phyloP scores from a whole-genome alignment of 2,888 invertebrate species.

The Philhelius pedissequus region DNA sequence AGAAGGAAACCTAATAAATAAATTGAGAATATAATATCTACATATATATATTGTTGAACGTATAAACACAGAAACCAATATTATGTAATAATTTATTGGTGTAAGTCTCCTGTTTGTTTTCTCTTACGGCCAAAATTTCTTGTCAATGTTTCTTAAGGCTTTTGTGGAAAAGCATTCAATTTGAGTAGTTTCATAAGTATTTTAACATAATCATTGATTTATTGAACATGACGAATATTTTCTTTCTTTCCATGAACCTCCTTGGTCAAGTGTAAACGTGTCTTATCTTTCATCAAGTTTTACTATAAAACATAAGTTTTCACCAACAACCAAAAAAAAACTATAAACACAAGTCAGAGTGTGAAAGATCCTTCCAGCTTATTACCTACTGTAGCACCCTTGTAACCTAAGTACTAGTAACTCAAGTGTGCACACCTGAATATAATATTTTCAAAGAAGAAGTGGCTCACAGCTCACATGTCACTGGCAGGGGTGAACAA shows the following conservation, averaged over 20 bases:
- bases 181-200: not conserved
- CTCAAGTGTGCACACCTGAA: constrained; percentile 17
- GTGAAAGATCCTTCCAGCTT: constrained; percentile 11
- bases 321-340: not conserved
- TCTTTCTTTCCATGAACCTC: not conserved
- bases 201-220: not conserved
- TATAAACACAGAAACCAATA: too few species aligned
- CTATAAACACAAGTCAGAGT: constrained; percentile 3
- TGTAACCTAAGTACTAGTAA: not conserved
- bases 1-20: too few species aligned
- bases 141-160: not conserved
- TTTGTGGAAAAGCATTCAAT: not conserved
- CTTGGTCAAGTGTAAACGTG: constrained; percentile 1
- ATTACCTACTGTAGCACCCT: constrained; percentile 7
- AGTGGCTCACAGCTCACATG: not conserved
- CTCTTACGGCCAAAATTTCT: not conserved
- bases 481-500: not conserved
- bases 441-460: not conserved
- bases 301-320: not conserved
- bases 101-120: not conserved
- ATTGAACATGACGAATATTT: not conserved
- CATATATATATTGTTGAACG: too few species aligned
- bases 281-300: not conserved
- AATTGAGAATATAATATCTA: too few species aligned
- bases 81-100: not conserved